These are phyloP conservation scores for Dendropsophus ebraccatus DNA, from an alignment of 2,113 vertebrate species.

Conservation along the genomic window DNA sequence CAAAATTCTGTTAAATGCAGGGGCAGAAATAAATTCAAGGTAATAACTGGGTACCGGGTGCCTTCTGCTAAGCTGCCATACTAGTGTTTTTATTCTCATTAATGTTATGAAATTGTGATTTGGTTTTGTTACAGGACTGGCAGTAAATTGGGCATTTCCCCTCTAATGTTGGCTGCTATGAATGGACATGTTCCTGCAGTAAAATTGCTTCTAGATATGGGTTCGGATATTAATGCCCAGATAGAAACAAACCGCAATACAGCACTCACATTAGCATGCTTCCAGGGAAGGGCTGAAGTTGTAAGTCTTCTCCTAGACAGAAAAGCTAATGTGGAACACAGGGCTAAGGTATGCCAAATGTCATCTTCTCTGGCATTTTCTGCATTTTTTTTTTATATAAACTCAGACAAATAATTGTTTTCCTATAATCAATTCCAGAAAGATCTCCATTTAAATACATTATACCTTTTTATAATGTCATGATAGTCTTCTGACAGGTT, in stretches of 20 bases:
- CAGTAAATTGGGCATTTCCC: constrained; percentile 97
- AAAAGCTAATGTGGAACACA: constrained; percentile 97
- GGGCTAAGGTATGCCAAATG: constrained; percentile 85
- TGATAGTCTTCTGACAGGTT: neutral
- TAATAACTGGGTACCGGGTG: constrained; percentile 62
- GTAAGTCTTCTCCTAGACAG: constrained; percentile 96
- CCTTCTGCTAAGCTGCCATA: neutral
- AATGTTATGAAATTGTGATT: neutral
- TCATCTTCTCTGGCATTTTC: neutral
- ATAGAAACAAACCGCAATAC: constrained; percentile 99
- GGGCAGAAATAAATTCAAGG: constrained; percentile 99
- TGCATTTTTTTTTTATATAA: too few relatives aligned
- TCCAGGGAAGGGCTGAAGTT: constrained; percentile 96
- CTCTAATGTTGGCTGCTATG: constrained; percentile 98
- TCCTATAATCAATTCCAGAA: too few relatives aligned
- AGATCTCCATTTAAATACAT: too few relatives aligned
- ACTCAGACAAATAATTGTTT: too few relatives aligned
- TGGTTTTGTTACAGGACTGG: constrained; percentile 83
- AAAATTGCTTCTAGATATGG: constrained; percentile 96
- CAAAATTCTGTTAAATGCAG: constrained; percentile 97
- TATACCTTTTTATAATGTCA: neutral
- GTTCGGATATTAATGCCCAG: constrained; percentile 97
- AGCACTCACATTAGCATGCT: constrained; percentile 94
- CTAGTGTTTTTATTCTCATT: constrained; percentile 35
- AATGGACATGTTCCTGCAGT: constrained; percentile 97